phyloP scores from a whole-genome alignment of 2,113 vertebrate species.

The Rhadina sibilatrix region DNA sequence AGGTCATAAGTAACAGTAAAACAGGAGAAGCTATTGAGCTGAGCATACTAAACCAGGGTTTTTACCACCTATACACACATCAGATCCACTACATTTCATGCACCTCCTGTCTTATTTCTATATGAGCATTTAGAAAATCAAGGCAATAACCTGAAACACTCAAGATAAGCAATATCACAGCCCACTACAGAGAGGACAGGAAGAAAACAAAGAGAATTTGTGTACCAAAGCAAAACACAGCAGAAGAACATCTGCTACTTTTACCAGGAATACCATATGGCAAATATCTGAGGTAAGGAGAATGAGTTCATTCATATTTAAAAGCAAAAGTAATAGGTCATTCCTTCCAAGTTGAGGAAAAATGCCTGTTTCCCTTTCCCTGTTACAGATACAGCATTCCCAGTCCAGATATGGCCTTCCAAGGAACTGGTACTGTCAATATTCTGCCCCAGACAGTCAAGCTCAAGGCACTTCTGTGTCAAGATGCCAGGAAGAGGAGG shows the following conservation, averaged over 20 bases:
- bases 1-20: neutral
- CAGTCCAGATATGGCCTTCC: neutral
- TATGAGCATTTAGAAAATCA: neutral
- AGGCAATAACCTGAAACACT: neutral
- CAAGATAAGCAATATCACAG: neutral
- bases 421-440: neutral
- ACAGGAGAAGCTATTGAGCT: neutral
- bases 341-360: neutral
- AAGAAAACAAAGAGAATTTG: conserved; percentile 31
- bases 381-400: neutral
- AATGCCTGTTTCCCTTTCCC: neutral
- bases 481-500: neutral
- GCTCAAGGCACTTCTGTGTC: neutral
- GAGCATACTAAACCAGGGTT: neutral
- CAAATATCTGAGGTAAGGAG: conserved; percentile 3
- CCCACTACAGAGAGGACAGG: neutral
- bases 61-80: neutral
- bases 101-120: neutral
- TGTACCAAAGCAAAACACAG: conserved; percentile 6
- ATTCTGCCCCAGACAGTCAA: neutral
- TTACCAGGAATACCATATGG: conserved; percentile 59
- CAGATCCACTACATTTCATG: neutral
- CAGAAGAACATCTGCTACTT: conserved; percentile 62
- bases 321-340: conserved; percentile 13
- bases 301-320: conserved; percentile 47